A percentile compares a stretch with the other conserved stretches of the same genome.
These are phyloP conservation scores for Melipona beecheii DNA, from an alignment of 2,888 invertebrate species.

Conservation along the genomic window DNA sequence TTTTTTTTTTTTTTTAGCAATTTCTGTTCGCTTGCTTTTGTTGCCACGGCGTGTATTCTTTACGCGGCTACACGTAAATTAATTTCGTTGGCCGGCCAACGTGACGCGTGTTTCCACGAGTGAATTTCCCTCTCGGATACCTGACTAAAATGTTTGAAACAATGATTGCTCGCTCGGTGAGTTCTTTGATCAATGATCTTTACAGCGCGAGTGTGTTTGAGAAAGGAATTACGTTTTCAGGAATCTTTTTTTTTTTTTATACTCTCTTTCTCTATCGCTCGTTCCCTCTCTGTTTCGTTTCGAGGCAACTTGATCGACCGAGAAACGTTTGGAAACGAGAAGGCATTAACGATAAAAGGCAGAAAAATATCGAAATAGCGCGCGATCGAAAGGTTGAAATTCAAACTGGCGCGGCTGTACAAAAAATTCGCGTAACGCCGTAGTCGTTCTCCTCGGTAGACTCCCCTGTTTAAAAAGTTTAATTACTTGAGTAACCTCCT, in stretches of 20 bases:
- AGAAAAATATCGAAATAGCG: too few relatives aligned
- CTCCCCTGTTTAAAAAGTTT: conserved; percentile 19
- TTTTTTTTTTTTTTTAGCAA: not conserved
- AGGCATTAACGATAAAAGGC: too few relatives aligned
- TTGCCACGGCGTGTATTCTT: not conserved
- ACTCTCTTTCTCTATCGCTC: not conserved
- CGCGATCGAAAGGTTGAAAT: not conserved
- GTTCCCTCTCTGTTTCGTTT: too few relatives aligned
- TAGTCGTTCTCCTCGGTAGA: not conserved
- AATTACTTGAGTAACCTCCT: conserved; percentile 25
- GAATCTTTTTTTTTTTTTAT: not conserved
- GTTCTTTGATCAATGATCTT: not conserved
- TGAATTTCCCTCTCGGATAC: not conserved
- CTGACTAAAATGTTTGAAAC: not conserved
- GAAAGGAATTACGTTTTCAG: not conserved
- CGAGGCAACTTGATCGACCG: too few relatives aligned
- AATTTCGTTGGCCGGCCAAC: not conserved
- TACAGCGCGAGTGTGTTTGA: not conserved
- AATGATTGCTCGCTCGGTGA: not conserved
- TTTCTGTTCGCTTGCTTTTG: not conserved
- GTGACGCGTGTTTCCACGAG: not conserved
- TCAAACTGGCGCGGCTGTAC: not conserved
- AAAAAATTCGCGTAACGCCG: not conserved
- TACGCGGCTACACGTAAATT: conserved; percentile 3
- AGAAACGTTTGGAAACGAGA: too few relatives aligned